Base-by-base conservation (phyloP, 2,888 invertebrate genomes). In the Trissoscelio sp. region DNA sequence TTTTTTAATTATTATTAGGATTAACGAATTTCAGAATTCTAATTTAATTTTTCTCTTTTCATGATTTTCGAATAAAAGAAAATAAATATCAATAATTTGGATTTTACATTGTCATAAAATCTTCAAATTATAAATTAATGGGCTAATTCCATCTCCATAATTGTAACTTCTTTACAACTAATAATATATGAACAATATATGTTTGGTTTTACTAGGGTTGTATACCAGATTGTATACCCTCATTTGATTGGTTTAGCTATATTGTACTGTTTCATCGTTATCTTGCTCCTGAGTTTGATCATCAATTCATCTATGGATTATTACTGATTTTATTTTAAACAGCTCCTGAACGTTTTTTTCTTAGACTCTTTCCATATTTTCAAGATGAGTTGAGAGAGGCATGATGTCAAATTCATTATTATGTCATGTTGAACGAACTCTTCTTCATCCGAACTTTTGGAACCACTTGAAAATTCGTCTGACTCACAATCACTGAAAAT, bases 271-370 rank as follows among this genome's bases (percentile, higher is more conserved):
- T 79, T 82, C 20, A 79, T 20, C 5, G 64, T 24, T 31, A 44
- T 78, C 39, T 64, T 74, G 7, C 79, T 67, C 44, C 64, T 79
- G 53, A 62, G 74, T 58, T 74, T 73, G 7, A 79, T 74, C 53
- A 79, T 75, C 20, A 44, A 53, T 60, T 81, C 77, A 55, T 81
- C 77, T n/a, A 81, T 34, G 3, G 77, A 14, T 51, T 81, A 73
- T 34, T 81, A n/a, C 24, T 28, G 24, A 34, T 31, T 46, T n/a
- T 67, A 67, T 2, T 73, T 62, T n/a, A 55, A 72, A 51, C 31
- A 31, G 31, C 7, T 31, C 31, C 9, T 31, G 31, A 31, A 31
- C 31, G 31, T 31, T 24, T 79, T 12, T 64, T 72, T 64, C 48
- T 9, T 9, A 31, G 3, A 31, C 9, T 7, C 31, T 9, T 31